phyloP scores from a whole-genome alignment of 2,797 vertebrate genomes.

The Megaceryle alcyon region DNA sequence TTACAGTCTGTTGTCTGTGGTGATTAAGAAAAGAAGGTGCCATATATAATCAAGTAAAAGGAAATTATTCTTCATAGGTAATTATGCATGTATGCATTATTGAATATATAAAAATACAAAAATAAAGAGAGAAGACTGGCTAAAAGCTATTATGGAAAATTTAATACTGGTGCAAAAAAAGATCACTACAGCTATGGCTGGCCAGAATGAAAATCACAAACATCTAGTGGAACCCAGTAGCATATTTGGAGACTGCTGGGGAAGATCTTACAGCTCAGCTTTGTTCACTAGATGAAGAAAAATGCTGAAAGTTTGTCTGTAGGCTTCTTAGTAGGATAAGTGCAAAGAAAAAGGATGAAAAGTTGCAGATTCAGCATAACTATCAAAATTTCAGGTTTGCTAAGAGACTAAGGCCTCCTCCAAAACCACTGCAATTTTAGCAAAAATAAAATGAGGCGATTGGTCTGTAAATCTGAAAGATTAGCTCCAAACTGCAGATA shows the following conservation, averaged over 20 bases:
- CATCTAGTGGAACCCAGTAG: background rate
- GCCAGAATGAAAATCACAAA: background rate
- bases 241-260: background rate
- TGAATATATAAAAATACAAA: background rate
- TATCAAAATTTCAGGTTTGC: background rate
- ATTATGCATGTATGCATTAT: background rate
- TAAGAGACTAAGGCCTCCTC: background rate
- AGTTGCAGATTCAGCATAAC: background rate
- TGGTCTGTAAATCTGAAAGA: background rate
- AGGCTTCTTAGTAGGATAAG: background rate
- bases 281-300: constrained; percentile 5
- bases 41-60: background rate
- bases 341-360: background rate
- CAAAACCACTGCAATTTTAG: background rate
- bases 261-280: background rate
- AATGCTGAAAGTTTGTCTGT: background rate
- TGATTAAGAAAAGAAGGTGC: background rate
- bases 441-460: background rate
- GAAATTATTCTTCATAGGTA: background rate
- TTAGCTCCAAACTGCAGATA: background rate
- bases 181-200: background rate
- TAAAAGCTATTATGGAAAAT: background rate
- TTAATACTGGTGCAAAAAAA: background rate
- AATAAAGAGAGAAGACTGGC: background rate
- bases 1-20: background rate